These are phyloP conservation scores for Coelopa frigida DNA, from an alignment of 1,140 invertebrate genomes.

Conservation along the genomic window DNA sequence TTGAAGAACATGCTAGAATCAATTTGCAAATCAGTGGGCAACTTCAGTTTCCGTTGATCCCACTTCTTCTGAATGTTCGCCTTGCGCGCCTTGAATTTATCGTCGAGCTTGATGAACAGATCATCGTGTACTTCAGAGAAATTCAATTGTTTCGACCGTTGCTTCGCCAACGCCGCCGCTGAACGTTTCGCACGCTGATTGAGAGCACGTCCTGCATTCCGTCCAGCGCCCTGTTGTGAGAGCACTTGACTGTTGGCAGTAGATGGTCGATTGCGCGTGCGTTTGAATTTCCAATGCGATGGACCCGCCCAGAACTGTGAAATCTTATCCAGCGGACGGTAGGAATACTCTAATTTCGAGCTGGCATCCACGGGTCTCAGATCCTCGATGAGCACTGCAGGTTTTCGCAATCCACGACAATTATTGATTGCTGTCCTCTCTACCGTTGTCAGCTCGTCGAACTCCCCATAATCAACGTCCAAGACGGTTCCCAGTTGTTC, in stretches of 20 bases:
- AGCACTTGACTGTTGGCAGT: not conserved
- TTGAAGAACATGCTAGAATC: constrained; percentile 24
- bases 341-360: constrained; percentile 40
- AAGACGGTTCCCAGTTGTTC: constrained; percentile 17
- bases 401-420: constrained; percentile 33
- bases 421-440: constrained; percentile 29
- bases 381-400: constrained; percentile 32
- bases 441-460: constrained; percentile 30
- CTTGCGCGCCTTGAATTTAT: constrained; percentile 27
- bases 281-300: constrained; percentile 43
- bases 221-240: constrained; percentile 3
- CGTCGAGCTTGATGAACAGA: constrained; percentile 24
- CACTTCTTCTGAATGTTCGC: constrained; percentile 39
- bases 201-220: not conserved
- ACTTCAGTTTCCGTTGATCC: constrained; percentile 35
- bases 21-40: constrained; percentile 34
- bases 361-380: constrained; percentile 34
- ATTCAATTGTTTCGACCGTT: constrained; percentile 19
- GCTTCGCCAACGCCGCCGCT: constrained; percentile 9
- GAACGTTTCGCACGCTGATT: constrained; percentile 8
- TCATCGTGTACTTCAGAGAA: constrained; percentile 26
- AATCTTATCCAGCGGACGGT: constrained; percentile 41
- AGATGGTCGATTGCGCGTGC: constrained; percentile 19
- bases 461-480: constrained; percentile 25
- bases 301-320: constrained; percentile 44